Evolutionary conservation across 2,797 vertebrate species (phyloP).

Genomic region (Glossophaga mutica): DNA sequence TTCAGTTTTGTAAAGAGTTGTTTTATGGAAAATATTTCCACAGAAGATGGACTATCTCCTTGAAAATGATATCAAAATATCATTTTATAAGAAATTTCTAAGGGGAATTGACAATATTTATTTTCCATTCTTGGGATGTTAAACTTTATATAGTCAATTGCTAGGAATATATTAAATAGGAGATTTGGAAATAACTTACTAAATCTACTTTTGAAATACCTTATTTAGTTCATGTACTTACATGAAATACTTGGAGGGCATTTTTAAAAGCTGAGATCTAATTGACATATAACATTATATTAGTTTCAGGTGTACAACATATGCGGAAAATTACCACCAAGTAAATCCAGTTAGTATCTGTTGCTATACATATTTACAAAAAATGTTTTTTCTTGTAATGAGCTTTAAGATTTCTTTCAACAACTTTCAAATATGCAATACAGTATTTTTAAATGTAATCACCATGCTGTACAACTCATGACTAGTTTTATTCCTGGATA

Average conservation of each 20-base stretch:
- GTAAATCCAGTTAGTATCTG: background rate
- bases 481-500: background rate
- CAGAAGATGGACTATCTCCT: background rate
- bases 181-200: background rate
- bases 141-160: background rate
- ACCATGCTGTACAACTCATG: background rate
- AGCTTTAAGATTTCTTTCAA: background rate
- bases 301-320: background rate
- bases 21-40: background rate
- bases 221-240: background rate
- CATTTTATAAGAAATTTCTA: background rate
- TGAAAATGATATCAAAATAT: background rate
- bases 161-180: background rate
- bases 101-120: background rate
- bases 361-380: background rate
- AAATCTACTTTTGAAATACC: background rate
- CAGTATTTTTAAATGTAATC: background rate
- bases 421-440: background rate
- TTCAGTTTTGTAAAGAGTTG: background rate
- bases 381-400: background rate
- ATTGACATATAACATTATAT: background rate
- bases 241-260: background rate
- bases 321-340: background rate
- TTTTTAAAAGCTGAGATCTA: background rate
- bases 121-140: background rate